A percentile compares a stretch with the other conserved stretches of the same genome.
phyloP scores from a whole-genome alignment of 1,140 invertebrate genomes.

The Streblospio benedicti region DNA sequence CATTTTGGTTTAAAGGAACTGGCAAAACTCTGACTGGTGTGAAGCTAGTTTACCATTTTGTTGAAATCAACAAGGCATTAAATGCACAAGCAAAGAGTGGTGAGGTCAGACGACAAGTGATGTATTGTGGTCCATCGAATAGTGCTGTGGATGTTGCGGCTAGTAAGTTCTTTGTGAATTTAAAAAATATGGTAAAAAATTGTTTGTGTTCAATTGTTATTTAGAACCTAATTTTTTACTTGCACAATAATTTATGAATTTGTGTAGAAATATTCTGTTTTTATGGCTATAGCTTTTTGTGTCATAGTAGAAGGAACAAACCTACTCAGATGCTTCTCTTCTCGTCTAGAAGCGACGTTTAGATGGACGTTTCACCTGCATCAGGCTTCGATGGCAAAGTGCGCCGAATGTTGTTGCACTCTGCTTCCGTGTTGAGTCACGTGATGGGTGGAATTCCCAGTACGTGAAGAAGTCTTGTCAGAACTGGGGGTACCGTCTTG shows the following conservation, averaged over 20 bases:
- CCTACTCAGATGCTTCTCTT: too few relatives aligned
- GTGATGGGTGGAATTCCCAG: too few relatives aligned
- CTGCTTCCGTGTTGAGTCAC: too few relatives aligned
- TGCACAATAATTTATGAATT: background rate
- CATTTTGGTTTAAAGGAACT: conserved; percentile 19
- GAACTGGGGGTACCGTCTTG: too few relatives aligned
- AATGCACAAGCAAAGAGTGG: background rate
- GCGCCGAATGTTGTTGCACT: too few relatives aligned
- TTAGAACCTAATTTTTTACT: background rate
- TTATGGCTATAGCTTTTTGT: too few relatives aligned
- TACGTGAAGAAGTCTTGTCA: too few relatives aligned
- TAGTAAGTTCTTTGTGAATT: conserved; percentile 22
- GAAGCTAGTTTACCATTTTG: conserved; percentile 26
- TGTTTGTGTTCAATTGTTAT: background rate
- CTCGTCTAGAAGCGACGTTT: too few relatives aligned
- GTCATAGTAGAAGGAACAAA: too few relatives aligned
- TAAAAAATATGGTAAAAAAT: background rate
- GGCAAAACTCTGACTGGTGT: conserved; percentile 35
- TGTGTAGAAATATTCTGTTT: background rate
- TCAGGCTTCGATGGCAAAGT: too few relatives aligned
- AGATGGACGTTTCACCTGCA: too few relatives aligned
- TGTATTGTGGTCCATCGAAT: conserved; percentile 39
- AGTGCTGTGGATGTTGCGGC: conserved; percentile 34
- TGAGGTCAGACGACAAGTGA: conserved; percentile 20
- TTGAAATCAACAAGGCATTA: conserved; percentile 22